These are phyloP conservation scores for Alligator mississippiensis DNA, from an alignment of 2,113 vertebrate species.

Conservation along the genomic window DNA sequence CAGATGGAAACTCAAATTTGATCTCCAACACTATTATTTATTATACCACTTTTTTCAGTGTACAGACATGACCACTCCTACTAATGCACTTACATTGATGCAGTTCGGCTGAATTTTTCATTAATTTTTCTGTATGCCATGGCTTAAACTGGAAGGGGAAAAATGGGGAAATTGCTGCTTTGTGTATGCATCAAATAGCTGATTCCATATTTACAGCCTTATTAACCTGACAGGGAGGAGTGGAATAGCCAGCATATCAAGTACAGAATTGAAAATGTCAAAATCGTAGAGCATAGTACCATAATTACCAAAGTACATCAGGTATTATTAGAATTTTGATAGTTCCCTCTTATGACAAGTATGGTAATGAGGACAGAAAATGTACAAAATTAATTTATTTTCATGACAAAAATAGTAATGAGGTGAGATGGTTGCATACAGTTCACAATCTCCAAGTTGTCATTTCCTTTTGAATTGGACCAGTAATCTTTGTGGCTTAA, in stretches of 20 bases:
- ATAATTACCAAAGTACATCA: slow-evolving; percentile 54
- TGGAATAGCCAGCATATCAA: slow-evolving; percentile 49
- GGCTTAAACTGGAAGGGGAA: not conserved
- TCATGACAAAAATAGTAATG: slow-evolving; percentile 64
- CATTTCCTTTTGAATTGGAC: slow-evolving; percentile 7
- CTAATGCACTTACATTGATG: not conserved
- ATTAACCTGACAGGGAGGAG: slow-evolving; percentile 38
- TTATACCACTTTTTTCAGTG: not conserved
- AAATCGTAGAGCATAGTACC: slow-evolving; percentile 29
- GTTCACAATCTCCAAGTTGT: slow-evolving; percentile 42
- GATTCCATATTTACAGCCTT: slow-evolving; percentile 42
- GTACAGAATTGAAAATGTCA: slow-evolving; percentile 57
- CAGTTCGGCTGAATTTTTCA: slow-evolving; percentile 13
- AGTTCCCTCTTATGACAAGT: slow-evolving; percentile 50
- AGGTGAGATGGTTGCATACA: slow-evolving; percentile 55
- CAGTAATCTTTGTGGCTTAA: slow-evolving; percentile 50
- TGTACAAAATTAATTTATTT: slow-evolving; percentile 69
- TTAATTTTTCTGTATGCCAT: accelerated
- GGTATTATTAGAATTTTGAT: slow-evolving; percentile 62
- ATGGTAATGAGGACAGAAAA: slow-evolving; percentile 66
- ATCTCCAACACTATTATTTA: not conserved
- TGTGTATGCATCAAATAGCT: slow-evolving; percentile 20
- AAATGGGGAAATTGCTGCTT: slow-evolving; percentile 3
- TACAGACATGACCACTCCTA: not conserved
- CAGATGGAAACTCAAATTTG: not conserved